phyloP scores from a whole-genome alignment of 2,113 vertebrate species.

The Phodopus roborovskii region DNA sequence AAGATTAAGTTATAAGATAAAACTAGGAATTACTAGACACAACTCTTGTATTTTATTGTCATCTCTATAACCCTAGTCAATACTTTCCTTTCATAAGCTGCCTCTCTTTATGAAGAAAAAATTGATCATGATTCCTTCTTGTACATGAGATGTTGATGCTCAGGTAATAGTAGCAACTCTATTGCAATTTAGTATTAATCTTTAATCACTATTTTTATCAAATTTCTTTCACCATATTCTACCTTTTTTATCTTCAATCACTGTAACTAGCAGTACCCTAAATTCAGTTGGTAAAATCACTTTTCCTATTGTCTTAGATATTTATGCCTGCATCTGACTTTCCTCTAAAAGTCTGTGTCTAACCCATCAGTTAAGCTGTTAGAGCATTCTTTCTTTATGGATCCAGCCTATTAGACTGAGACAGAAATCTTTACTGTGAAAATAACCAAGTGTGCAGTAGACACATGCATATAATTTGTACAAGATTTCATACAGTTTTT shows the following conservation, averaged over 20 bases:
- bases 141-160: background rate
- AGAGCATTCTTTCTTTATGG: constrained; percentile 59
- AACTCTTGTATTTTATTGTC: constrained; percentile 39
- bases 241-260: constrained; percentile 12
- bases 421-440: background rate
- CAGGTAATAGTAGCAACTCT: background rate
- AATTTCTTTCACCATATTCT: constrained; percentile 58
- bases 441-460: constrained; percentile 34
- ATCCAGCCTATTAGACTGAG: constrained; percentile 53
- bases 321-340: constrained; percentile 36
- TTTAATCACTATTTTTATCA: constrained; percentile 53
- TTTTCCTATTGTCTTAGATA: constrained; percentile 45
- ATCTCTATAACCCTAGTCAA: constrained; percentile 5
- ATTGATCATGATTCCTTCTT: constrained; percentile 19
- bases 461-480: constrained; percentile 60
- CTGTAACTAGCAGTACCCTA: constrained; percentile 20
- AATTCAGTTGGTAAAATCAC: constrained; percentile 52
- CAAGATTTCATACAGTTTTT: constrained; percentile 69
- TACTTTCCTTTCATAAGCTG: constrained; percentile 57
- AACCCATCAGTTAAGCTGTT: constrained; percentile 31
- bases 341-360: constrained; percentile 44
- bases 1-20: constrained; percentile 44
- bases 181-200: constrained; percentile 7
- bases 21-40: constrained; percentile 41
- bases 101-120: constrained; percentile 47